A percentile compares a stretch with the other conserved stretches of the same genome.
These are phyloP conservation scores for Myathropa florea DNA, from an alignment of 2,888 invertebrate genomes.

Conservation along the genomic window DNA sequence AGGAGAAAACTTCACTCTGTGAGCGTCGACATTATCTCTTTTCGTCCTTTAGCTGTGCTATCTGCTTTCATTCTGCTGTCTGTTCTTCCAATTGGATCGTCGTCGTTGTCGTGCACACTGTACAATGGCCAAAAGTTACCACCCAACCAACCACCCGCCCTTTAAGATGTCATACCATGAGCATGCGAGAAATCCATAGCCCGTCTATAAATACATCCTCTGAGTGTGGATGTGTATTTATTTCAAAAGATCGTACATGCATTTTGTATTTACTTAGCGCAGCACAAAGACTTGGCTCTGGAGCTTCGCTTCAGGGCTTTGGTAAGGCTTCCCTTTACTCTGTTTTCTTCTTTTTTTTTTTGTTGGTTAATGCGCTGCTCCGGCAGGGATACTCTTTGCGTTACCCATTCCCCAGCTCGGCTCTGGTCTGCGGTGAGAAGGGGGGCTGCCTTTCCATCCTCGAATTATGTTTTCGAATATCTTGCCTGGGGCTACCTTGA, in stretches of 20 bases:
- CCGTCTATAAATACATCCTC: conserved; percentile 19
- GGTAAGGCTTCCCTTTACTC: conserved; percentile 4
- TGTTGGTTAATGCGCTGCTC: conserved; percentile 55
- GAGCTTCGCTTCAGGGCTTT: conserved; percentile 44
- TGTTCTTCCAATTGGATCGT: conserved; percentile 53
- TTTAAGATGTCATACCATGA: background rate
- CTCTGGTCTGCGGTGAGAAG: background rate
- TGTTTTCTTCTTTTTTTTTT: background rate
- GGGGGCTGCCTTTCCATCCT: conserved; percentile 57
- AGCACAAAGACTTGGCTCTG: conserved; percentile 45
- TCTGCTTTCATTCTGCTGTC: conserved; percentile 9
- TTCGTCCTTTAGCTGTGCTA: conserved; percentile 16
- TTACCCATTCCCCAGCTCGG: background rate
- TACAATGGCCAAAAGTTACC: conserved; percentile 21
- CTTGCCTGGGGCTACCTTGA: conserved; percentile 66
- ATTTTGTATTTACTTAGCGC: conserved; percentile 65
- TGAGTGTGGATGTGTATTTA: conserved; percentile 30
- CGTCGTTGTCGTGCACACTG: conserved; percentile 16
- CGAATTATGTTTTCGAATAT: conserved; percentile 69
- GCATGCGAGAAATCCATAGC: background rate
- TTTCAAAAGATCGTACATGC: conserved; percentile 57
- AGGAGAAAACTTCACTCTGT: conserved; percentile 1
- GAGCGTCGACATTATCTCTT: conserved; percentile 22
- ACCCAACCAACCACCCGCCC: background rate
- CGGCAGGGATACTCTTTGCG: conserved; percentile 17